Evolutionary conservation across 2,113 vertebrate genomes (phyloP), one percentile per base, ranked within the genome.

Genomic region (Cephalopterus ornatus): DNA sequence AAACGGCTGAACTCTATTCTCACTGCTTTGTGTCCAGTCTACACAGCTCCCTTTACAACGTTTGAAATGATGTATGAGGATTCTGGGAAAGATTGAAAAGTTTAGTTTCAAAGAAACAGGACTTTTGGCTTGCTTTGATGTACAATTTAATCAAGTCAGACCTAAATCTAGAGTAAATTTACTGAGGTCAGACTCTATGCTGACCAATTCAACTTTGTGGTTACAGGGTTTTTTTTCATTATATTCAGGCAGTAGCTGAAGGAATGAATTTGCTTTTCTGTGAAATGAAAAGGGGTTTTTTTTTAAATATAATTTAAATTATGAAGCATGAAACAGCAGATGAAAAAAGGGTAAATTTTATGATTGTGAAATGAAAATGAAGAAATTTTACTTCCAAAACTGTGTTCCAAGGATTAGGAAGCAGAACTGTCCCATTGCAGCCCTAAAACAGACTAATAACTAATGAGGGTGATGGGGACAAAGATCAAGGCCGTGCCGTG

Each of bases 401-500:
- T 39, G 21, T 35, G 28, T 27, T 86, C 11, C 41, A 73, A 84
- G 59, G 23, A 30, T n/a, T 35, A 53, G 37, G n/a, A 92, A 77
- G 28, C 4, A 44, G 42, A 94, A 46, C 16, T 72, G 23, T 47
- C 37, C 42, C 44, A 13, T 0, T 56, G 26, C 55, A 92, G 41
- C 59, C n/a, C 35, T 86, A 52, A 76, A 12, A 3, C 13, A 63
- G 33, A 65, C 49, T 9, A 76, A 41, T 6, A 63, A 52, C 5
- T 30, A 47, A 27, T 0, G 14, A 70, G 39, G 49, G 72, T 52
- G 56, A 63, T 13, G 44, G 27, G n/a, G 62, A 46, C 16, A 58
- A 0, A 0, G 0, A 33, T 10, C 49, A 75, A 79, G 49, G 44
- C 66, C 65, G 12, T 35, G 37, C 30, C 15, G 9, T 18, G 24